A percentile compares a stretch with the other conserved stretches of the same genome.
These are phyloP conservation scores for Orientallactaga sibirica DNA, from an alignment of 2,797 vertebrate genomes.

Conservation along the genomic window DNA sequence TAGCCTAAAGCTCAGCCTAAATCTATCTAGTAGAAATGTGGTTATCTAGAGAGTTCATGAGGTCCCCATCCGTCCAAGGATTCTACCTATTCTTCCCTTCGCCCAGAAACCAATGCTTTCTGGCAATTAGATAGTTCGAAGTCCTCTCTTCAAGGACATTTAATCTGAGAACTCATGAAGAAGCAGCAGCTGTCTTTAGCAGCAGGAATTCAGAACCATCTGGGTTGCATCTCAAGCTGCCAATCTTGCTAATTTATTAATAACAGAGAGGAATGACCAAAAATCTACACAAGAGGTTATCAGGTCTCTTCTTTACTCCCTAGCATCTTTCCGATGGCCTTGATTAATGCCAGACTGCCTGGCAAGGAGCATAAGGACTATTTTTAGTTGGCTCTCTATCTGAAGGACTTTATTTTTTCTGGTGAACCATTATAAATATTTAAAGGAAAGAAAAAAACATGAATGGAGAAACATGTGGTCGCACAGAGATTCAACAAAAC, in stretches of 20 bases:
- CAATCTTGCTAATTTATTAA: conserved; percentile 64
- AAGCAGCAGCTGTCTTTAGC: not conserved
- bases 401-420: conserved; percentile 83
- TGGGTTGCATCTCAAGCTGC: conserved; percentile 68
- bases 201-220: conserved; percentile 57
- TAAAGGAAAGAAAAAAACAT: conserved; percentile 83
- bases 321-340: conserved; percentile 89
- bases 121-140: conserved; percentile 46
- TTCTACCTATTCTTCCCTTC: not conserved
- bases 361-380: conserved; percentile 87
- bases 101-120: not conserved
- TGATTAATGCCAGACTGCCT: conserved; percentile 94
- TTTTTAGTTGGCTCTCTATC: conserved; percentile 89
- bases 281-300: conserved; percentile 87
- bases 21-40: not conserved
- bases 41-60: not conserved
- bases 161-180: conserved; percentile 47
- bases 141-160: conserved; percentile 24
- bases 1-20: not conserved
- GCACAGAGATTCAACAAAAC: conserved; percentile 92
- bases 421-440: conserved; percentile 87
- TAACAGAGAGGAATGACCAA: conserved; percentile 68
- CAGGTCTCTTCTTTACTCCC: conserved; percentile 78
- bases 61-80: not conserved
- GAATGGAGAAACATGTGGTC: conserved; percentile 87